These are phyloP conservation scores for Clinocottus analis DNA, from an alignment of 2,113 vertebrate genomes.

Conservation along the genomic window DNA sequence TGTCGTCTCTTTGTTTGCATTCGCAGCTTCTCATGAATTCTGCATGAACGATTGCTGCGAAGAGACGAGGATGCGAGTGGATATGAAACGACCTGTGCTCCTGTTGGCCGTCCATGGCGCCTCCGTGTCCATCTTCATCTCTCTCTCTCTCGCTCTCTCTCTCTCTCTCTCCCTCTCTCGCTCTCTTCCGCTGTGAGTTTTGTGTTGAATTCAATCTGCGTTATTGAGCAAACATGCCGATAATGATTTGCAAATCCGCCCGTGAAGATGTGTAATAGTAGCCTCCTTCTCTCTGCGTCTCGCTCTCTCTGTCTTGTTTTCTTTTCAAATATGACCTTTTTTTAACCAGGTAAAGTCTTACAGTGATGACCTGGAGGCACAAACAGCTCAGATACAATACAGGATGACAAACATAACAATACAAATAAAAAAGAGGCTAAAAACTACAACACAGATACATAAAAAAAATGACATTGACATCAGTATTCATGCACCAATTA, in stretches of 20 bases:
- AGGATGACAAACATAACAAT: no score
- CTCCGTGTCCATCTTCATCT: conserved; percentile 40
- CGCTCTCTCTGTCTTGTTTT: background rate
- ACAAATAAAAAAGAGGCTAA: no score
- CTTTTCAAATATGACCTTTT: no score
- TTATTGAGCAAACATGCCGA: conserved; percentile 32
- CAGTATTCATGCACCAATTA: background rate
- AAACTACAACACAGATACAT: no score
- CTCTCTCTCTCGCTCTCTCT: conserved; percentile 15
- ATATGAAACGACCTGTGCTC: conserved; percentile 30
- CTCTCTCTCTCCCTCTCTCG: conserved; percentile 27
- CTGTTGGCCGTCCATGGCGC: conserved; percentile 28
- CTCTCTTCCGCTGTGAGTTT: conserved; percentile 27
- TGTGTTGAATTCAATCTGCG: conserved; percentile 29
- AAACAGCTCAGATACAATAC: no score
- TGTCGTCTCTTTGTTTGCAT: conserved; percentile 45
- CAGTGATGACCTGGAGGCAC: no score
- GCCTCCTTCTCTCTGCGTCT: background rate
- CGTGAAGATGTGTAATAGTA: conserved; percentile 8
- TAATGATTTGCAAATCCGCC: conserved; percentile 22
- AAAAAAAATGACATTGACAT: no score
- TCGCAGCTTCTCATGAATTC: conserved; percentile 40
- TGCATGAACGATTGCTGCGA: conserved; percentile 18
- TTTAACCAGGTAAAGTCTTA: no score
- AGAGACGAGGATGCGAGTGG: conserved; percentile 14